Conservation (phyloP, 2,888 invertebrate species). For the Agrotis segetum region DNA sequence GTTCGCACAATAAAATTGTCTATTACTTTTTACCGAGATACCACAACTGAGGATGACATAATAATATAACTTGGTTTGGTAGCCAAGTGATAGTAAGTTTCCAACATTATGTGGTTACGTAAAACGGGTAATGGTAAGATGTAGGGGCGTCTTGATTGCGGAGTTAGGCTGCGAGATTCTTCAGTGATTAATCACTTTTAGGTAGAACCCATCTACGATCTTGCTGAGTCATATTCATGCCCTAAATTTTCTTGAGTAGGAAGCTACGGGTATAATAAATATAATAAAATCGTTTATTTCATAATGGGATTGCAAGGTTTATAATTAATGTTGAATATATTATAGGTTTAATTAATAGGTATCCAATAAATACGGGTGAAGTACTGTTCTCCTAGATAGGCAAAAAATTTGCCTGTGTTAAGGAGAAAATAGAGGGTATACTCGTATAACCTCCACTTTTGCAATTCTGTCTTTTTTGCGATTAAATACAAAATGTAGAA, state of each 20-base stretch:
- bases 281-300: too few relatives aligned
- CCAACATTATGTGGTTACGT: constrained; percentile 45
- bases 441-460: too few relatives aligned
- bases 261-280: neutral
- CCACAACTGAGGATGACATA: constrained; percentile 45
- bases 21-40: constrained; percentile 50
- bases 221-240: neutral
- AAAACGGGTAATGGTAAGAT: constrained; percentile 15
- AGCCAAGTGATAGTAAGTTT: constrained; percentile 38
- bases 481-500: too few relatives aligned
- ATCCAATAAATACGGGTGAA: too few relatives aligned
- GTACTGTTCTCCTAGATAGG: too few relatives aligned
- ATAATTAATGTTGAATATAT: too few relatives aligned
- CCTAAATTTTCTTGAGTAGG: neutral
- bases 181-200: constrained; percentile 20
- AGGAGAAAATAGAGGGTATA: too few relatives aligned
- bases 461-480: too few relatives aligned
- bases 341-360: too few relatives aligned
- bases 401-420: too few relatives aligned
- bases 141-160: constrained; percentile 13
- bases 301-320: too few relatives aligned
- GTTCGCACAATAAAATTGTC: constrained; percentile 50
- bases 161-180: constrained; percentile 7
- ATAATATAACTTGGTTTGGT: constrained; percentile 46
- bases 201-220: neutral